A percentile compares a stretch with the other conserved stretches of the same genome.
Evolutionary conservation across 2,888 invertebrate genomes (phyloP).

Genomic region (Heteromurus nitidus): DNA sequence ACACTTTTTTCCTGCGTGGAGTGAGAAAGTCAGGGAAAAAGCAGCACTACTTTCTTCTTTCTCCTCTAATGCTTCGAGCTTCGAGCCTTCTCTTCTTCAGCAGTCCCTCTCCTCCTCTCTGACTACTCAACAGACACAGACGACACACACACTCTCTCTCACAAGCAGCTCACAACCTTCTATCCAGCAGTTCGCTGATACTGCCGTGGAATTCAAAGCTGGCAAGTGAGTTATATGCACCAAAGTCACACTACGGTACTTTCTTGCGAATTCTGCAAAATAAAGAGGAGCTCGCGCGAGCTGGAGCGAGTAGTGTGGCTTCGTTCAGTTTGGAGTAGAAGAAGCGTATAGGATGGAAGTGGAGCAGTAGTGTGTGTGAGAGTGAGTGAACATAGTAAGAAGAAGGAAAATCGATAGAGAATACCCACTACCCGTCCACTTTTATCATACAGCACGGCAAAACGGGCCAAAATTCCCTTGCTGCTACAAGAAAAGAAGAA

Average conservation of each 20-base stretch:
- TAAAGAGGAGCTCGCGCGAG: conserved; percentile 19
- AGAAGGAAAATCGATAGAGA: conserved; percentile 57
- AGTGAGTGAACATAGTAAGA: conserved; percentile 13
- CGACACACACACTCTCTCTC: too few relatives aligned
- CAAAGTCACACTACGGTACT: conserved; percentile 61
- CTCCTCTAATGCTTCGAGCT: too few relatives aligned
- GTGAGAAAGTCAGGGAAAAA: not conserved
- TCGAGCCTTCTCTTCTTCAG: conserved; percentile 27
- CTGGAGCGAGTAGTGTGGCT: conserved; percentile 3
- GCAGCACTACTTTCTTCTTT: conserved; percentile 28
- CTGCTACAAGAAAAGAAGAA: not conserved
- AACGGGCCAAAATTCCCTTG: conserved; percentile 26
- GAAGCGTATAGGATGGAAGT: conserved; percentile 25
- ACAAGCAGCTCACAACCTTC: too few relatives aligned
- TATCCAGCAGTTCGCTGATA: conserved; percentile 45
- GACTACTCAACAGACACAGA: conserved; percentile 17
- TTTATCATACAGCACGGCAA: conserved; percentile 57
- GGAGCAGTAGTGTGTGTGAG: conserved; percentile 46
- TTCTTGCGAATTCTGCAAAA: conserved; percentile 52
- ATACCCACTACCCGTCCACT: conserved; percentile 55
- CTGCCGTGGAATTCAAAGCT: conserved; percentile 39
- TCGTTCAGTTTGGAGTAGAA: not conserved
- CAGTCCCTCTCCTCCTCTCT: conserved; percentile 20
- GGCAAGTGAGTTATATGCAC: conserved; percentile 45
- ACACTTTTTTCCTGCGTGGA: not conserved